Percentiles rank a stretch among this genome's conserved stretches.
Evolutionary conservation across 2,113 vertebrate species (phyloP).

Genomic region (Notothenia coriiceps): DNA sequence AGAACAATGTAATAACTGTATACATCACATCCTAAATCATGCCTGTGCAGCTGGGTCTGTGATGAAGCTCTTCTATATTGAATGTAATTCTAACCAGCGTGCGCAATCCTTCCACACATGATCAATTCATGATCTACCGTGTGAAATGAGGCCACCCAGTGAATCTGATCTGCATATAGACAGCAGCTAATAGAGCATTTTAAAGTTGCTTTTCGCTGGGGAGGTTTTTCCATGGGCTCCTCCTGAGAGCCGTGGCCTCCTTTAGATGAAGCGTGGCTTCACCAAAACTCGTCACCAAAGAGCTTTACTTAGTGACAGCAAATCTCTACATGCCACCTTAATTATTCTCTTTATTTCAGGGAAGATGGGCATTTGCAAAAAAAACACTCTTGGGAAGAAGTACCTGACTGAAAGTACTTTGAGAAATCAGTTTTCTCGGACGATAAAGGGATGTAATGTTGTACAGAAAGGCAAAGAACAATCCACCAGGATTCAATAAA

Average conservation of each 20-base stretch:
- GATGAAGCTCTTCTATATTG: background rate
- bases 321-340: conserved; percentile 17
- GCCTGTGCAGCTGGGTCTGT: background rate
- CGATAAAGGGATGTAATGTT: background rate
- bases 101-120: conserved; percentile 17
- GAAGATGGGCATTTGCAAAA: background rate
- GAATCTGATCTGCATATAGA: conserved; percentile 43
- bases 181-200: conserved; percentile 18
- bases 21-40: background rate
- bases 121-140: conserved; percentile 28
- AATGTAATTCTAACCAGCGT: background rate
- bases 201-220: background rate
- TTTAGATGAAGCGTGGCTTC: conserved; percentile 22
- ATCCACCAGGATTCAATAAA: background rate
- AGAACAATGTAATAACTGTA: background rate
- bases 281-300: conserved; percentile 7
- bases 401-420: background rate
- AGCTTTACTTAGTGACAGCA: conserved; percentile 26
- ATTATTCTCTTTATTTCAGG: conserved; percentile 40
- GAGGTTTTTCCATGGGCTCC: conserved; percentile 8
- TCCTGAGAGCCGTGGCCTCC: conserved; percentile 34
- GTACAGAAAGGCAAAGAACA: background rate
- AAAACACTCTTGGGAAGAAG: background rate
- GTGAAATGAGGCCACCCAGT: conserved; percentile 40
- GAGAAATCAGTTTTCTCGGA: background rate